These are phyloP conservation scores for Grammomys surdaster DNA, from an alignment of 2,113 vertebrate genomes.

Conservation along the genomic window DNA sequence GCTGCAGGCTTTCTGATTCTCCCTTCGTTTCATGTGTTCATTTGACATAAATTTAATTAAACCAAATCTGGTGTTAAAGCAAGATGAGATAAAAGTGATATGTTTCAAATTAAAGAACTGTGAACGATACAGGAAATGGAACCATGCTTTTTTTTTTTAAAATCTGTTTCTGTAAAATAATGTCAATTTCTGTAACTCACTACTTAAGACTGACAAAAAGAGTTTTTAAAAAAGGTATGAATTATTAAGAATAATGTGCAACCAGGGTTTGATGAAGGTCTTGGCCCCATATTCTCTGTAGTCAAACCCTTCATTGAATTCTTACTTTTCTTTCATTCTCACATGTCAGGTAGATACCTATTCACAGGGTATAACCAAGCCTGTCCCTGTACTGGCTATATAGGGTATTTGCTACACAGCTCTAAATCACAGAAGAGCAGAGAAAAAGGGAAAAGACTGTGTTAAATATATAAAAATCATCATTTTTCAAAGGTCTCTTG, in stretches of 20 bases:
- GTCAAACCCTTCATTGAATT: conserved; percentile 88
- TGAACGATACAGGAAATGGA: conserved; percentile 89
- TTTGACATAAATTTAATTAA: conserved; percentile 94
- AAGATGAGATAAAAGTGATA: conserved; percentile 91
- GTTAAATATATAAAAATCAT: conserved; percentile 87
- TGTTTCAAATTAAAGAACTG: conserved; percentile 90
- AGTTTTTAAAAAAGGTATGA: conserved; percentile 77
- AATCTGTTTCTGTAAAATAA: conserved; percentile 87
- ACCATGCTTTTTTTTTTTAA: conserved; percentile 72
- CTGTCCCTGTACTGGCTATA: conserved; percentile 84
- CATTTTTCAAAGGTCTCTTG: conserved; percentile 86
- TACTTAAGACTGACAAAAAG: conserved; percentile 83
- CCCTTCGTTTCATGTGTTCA: conserved; percentile 91
- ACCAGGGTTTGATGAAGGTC: conserved; percentile 90
- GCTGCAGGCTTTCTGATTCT: conserved; percentile 92
- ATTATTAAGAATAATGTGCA: conserved; percentile 91
- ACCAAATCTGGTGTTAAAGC: conserved; percentile 91
- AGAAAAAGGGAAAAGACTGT: conserved; percentile 87
- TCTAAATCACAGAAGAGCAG: conserved; percentile 88
- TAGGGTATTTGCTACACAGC: conserved; percentile 86
- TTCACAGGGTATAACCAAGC: conserved; percentile 86
- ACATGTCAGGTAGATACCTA: conserved; percentile 90
- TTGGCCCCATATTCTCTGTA: conserved; percentile 88
- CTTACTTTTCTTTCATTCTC: conserved; percentile 87
- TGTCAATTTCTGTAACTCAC: conserved; percentile 87